phyloP scores from a whole-genome alignment of 2,888 invertebrate species.

The Diarsia brunnea region DNA sequence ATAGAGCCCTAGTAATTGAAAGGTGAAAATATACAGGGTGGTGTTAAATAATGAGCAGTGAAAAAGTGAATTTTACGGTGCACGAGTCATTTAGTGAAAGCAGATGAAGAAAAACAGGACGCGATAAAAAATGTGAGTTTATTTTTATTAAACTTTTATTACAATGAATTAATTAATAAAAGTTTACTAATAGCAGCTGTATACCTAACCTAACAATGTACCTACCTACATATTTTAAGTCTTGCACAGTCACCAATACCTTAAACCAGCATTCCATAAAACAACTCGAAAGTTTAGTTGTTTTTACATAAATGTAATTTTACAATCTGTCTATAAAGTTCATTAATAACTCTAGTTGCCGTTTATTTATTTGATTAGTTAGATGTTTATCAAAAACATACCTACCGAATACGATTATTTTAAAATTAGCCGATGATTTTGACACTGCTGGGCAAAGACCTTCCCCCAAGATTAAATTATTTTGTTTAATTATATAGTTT shows the following conservation, averaged over 20 bases:
- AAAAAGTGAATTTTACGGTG: not conserved
- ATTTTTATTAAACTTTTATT: not conserved
- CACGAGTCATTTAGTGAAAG: not conserved
- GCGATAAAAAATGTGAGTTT: not conserved
- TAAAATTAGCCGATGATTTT: too few relatives aligned
- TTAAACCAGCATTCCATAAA: not conserved
- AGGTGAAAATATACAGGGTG: slow-evolving; percentile 83
- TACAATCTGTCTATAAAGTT: not conserved
- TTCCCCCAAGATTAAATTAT: too few relatives aligned
- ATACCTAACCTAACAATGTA: not conserved
- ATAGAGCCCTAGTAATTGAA: slow-evolving; percentile 76
- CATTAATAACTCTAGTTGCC: not conserved
- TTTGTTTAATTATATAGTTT: too few relatives aligned
- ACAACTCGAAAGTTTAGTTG: not conserved
- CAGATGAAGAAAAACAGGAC: not conserved
- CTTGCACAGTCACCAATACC: not conserved
- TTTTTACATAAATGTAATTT: too few relatives aligned
- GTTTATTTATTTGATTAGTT: not conserved
- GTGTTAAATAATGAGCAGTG: slow-evolving; percentile 5
- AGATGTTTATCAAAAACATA: not conserved
- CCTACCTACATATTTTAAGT: not conserved
- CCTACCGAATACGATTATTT: not conserved
- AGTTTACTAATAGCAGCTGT: not conserved
- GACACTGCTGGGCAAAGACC: too few relatives aligned
- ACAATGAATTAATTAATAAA: not conserved